Conservation (phyloP, 2,888 invertebrate genomes). For the Dicyrtoma fusca region DNA sequence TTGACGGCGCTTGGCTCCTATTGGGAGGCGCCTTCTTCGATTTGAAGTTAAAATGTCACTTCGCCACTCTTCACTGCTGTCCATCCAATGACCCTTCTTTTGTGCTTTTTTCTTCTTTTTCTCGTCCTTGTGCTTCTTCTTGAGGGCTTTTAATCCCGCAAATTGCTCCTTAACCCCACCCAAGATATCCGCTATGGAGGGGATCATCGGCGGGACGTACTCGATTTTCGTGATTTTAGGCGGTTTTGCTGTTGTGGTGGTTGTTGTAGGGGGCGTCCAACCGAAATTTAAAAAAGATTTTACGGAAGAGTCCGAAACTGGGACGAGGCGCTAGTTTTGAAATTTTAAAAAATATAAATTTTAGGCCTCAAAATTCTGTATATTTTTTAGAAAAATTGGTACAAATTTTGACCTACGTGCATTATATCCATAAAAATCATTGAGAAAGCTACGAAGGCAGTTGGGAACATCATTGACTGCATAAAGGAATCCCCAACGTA, state of each 20-base stretch:
- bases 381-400: not conserved
- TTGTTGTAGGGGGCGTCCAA: not conserved
- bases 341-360: not conserved
- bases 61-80: not conserved
- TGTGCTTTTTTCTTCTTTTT: not conserved
- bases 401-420: no score
- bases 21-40: not conserved
- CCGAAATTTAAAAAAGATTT: not conserved
- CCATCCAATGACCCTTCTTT: not conserved
- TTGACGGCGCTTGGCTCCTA: not conserved
- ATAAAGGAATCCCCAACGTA: conserved; percentile 10
- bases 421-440: conserved; percentile 37
- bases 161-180: conserved; percentile 5
- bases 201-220: conserved; percentile 21
- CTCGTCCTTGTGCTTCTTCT: conserved; percentile 1
- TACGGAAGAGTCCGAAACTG: not conserved
- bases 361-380: not conserved
- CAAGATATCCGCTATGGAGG: not conserved
- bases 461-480: conserved; percentile 14
- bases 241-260: conserved; percentile 17
- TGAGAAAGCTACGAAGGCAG: conserved; percentile 14
- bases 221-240: conserved; percentile 33
- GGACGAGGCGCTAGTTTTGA: conserved; percentile 20
- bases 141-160: not conserved
- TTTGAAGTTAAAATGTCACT: no score